Percentiles rank a stretch among this genome's conserved stretches.
Evolutionary conservation across 2,113 vertebrate genomes (phyloP).

Genomic region (Ceratotherium simum): DNA sequence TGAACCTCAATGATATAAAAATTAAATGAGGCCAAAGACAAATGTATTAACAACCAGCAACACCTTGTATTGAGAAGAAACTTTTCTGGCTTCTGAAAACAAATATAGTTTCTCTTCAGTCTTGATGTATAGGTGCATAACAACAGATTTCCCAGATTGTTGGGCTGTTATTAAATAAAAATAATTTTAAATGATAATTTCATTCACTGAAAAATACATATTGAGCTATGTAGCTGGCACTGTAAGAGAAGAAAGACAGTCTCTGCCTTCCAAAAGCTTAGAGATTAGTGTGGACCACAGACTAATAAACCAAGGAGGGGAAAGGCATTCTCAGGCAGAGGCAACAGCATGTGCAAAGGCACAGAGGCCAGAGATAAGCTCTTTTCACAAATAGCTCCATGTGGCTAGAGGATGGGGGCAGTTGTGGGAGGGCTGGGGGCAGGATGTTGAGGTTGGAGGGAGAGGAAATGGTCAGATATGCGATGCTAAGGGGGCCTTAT

Average conservation of each 20-base stretch:
- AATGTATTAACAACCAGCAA: not conserved
- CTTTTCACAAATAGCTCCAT: not conserved
- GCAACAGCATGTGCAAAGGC: not conserved
- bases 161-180: not conserved
- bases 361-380: not conserved
- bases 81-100: conserved; percentile 37
- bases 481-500: not conserved
- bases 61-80: not conserved
- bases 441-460: not conserved
- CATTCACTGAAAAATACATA: not conserved
- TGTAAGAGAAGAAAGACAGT: not conserved
- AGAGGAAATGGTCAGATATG: not conserved
- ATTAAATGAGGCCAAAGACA: not conserved
- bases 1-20: not conserved
- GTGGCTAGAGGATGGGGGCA: not conserved
- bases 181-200: not conserved
- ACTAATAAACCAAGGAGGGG: not conserved
- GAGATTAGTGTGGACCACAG: not conserved
- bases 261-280: not conserved
- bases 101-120: not conserved
- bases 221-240: not conserved
- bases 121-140: not conserved
- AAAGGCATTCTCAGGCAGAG: not conserved
- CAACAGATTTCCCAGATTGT: not conserved
- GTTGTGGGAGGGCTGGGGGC: no score